Percentiles rank a stretch among this genome's conserved stretches.
Evolutionary conservation across 2,113 vertebrate species (phyloP).

Genomic region (Diadophis punctatus): DNA sequence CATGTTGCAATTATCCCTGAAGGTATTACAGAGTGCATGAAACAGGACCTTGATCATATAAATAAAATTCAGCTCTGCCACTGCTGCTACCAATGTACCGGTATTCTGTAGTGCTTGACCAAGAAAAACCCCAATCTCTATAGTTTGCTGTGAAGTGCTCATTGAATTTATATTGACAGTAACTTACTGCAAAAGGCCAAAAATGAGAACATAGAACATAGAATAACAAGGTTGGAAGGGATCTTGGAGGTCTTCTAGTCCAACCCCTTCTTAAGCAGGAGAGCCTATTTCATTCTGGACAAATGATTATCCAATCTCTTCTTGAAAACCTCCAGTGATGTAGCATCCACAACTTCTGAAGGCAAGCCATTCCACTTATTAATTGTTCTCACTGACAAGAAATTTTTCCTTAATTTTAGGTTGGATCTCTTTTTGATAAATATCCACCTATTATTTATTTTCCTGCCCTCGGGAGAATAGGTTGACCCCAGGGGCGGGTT

Average conservation of each 20-base stretch:
- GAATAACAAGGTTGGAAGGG: not conserved
- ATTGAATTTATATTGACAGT: not conserved
- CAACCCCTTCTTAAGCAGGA: no score
- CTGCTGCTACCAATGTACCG: not conserved
- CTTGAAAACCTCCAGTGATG: not conserved
- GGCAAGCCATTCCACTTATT: no score
- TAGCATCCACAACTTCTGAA: not conserved
- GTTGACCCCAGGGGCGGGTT: no score
- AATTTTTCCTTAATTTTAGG: no score
- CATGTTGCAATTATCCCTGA: not conserved
- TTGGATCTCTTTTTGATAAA: no score
- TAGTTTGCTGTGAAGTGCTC: not conserved
- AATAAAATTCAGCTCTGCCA: not conserved
- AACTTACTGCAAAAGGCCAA: no score
- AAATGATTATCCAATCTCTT: no score
- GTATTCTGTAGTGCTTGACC: not conserved
- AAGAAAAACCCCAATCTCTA: not conserved
- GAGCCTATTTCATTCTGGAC: no score
- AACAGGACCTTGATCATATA: not conserved
- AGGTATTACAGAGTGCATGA: conserved; percentile 22
- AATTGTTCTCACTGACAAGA: no score
- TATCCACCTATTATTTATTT: no score
- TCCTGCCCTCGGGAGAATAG: no score
- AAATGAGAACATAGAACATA: not conserved
- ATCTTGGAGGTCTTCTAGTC: not conserved